These are phyloP conservation scores for Ceratoteleas bidentatus DNA, from an alignment of 1,140 invertebrate species.

Conservation along the genomic window DNA sequence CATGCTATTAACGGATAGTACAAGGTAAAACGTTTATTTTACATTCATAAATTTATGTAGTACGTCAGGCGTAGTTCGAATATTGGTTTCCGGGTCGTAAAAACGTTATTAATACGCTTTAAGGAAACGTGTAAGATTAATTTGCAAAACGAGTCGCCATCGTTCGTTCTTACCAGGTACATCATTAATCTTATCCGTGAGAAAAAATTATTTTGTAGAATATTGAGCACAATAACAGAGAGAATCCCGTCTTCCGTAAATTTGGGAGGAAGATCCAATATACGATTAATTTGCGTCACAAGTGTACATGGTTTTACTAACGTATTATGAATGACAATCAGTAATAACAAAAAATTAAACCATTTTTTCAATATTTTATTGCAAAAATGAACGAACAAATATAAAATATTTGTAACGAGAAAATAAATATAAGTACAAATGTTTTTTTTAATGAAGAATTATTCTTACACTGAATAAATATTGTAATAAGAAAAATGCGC, in stretches of 20 bases:
- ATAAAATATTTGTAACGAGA: too few relatives aligned
- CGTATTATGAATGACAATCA: constrained; percentile 59
- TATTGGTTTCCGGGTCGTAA: constrained; percentile 62
- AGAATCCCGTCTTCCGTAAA: constrained; percentile 73
- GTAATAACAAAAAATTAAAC: constrained; percentile 39
- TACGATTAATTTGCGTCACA: constrained; percentile 73
- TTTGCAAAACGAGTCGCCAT: constrained; percentile 76
- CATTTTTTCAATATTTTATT: constrained; percentile 15
- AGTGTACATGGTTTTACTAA: constrained; percentile 72
- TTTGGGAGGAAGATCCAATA: constrained; percentile 68
- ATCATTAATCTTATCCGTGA: constrained; percentile 66
- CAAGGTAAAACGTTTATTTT: constrained; percentile 38
- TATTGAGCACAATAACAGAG: constrained; percentile 75
- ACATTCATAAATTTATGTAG: constrained; percentile 53
- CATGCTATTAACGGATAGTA: not conserved
- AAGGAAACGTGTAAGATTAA: constrained; percentile 77
- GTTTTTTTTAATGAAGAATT: too few relatives aligned
- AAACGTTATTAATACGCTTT: constrained; percentile 75
- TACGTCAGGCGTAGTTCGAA: constrained; percentile 44
- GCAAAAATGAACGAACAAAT: too few relatives aligned
- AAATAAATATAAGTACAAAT: too few relatives aligned
- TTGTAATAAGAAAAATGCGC: too few relatives aligned
- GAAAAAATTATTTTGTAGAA: constrained; percentile 77
- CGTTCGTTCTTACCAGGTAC: constrained; percentile 70
- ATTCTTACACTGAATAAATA: too few relatives aligned